A percentile compares a stretch with the other conserved stretches of the same genome.
Conservation (phyloP, 2,797 vertebrate species). For the Garrulus glandarius region DNA sequence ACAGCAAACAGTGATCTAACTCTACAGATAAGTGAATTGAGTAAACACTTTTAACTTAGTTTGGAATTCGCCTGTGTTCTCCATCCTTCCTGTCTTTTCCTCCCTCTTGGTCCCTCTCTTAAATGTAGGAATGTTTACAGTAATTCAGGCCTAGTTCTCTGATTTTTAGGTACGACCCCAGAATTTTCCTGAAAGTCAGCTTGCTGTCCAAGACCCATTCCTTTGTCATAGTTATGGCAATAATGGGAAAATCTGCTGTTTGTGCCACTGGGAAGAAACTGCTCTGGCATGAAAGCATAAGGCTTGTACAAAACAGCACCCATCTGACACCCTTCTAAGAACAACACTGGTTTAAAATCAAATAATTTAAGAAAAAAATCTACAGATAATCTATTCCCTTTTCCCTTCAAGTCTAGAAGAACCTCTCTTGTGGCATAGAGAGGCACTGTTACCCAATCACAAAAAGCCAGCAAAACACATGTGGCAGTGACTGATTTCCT, state of each 20-base stretch:
- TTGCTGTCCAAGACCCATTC: not conserved
- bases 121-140: conserved; percentile 15
- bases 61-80: not conserved
- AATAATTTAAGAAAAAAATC: not conserved
- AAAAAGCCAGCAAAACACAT: not conserved
- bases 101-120: not conserved
- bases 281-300: conserved; percentile 37
- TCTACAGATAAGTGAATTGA: not conserved
- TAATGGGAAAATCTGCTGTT: not conserved
- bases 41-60: not conserved
- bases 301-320: not conserved
- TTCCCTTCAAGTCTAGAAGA: not conserved
- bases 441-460: not conserved
- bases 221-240: not conserved
- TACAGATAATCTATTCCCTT: not conserved
- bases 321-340: not conserved
- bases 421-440: not conserved
- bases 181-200: not conserved
- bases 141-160: conserved; percentile 4
- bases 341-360: not conserved
- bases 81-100: not conserved
- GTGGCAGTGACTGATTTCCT: not conserved
- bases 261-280: conserved; percentile 1
- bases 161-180: not conserved
- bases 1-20: not conserved